These are phyloP conservation scores for Cepaea hortensis DNA, from an alignment of 2,888 invertebrate genomes.

Conservation along the genomic window DNA sequence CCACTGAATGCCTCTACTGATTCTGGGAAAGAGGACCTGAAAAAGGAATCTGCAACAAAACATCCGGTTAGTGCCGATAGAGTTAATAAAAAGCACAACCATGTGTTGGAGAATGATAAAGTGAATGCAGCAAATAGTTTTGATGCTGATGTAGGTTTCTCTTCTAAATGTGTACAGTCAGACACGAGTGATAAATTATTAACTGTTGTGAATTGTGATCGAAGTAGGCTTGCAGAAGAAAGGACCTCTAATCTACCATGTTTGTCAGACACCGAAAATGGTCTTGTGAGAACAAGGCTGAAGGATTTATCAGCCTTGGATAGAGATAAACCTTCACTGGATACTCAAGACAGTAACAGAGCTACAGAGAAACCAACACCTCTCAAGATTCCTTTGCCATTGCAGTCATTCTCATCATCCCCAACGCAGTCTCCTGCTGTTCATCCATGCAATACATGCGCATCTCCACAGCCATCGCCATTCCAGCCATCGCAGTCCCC, in stretches of 20 bases:
- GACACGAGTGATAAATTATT: background rate
- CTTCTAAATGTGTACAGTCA: conserved; percentile 1
- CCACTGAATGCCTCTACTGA: background rate
- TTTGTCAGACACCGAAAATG: background rate
- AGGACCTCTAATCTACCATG: background rate
- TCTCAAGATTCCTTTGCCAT: conserved; percentile 16
- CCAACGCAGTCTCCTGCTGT: conserved; percentile 19
- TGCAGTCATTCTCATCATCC: background rate
- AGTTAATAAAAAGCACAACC: conserved; percentile 13
- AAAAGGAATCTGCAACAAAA: background rate
- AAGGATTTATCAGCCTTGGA: background rate
- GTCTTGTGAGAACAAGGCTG: background rate
- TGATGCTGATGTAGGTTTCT: background rate
- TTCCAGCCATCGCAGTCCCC: conserved; percentile 33
- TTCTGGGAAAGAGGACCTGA: background rate
- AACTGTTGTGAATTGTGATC: conserved; percentile 18
- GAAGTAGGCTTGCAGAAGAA: background rate
- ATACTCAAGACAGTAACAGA: background rate
- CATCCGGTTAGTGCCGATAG: background rate
- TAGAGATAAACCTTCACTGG: background rate
- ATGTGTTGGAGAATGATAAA: conserved; percentile 1
- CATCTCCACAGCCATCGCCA: conserved; percentile 33
- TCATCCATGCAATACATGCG: conserved; percentile 10
- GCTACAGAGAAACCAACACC: conserved; percentile 24
- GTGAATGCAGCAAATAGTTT: conserved; percentile 3